Percentiles rank a stretch among this genome's conserved stretches.
These are phyloP conservation scores for Drosophila lacteicornis DNA, from an alignment of 1,140 invertebrate species.

Conservation along the genomic window DNA sequence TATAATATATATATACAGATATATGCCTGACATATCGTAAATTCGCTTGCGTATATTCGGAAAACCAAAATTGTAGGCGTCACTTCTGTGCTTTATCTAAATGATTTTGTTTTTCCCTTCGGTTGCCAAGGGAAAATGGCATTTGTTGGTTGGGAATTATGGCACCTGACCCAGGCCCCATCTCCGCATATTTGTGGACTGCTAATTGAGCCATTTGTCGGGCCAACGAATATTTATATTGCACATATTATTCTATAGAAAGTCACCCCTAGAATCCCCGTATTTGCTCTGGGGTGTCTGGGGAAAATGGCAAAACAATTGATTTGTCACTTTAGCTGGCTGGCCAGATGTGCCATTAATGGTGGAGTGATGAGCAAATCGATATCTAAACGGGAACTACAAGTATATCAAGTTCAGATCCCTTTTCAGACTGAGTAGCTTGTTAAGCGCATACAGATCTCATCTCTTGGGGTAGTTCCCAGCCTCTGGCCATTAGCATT, in stretches of 20 bases:
- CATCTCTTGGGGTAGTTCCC: background rate
- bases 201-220: constrained; percentile 65
- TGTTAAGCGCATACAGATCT: background rate
- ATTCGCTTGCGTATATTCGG: constrained; percentile 46
- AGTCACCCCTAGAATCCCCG: constrained; percentile 2
- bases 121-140: constrained; percentile 31
- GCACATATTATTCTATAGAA: constrained; percentile 21
- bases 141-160: constrained; percentile 46
- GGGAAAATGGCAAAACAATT: constrained; percentile 6
- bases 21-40: constrained; percentile 15
- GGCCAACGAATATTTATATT: constrained; percentile 29
- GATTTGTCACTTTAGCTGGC: constrained; percentile 21
- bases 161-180: constrained; percentile 54
- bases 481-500: constrained; percentile 5
- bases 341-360: constrained; percentile 23
- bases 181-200: constrained; percentile 30
- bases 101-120: constrained; percentile 48
- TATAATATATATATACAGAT: constrained; percentile 9
- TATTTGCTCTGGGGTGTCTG: background rate
- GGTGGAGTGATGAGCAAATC: background rate
- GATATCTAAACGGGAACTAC: background rate
- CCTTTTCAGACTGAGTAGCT: background rate
- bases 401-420: background rate
- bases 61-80: constrained; percentile 64
- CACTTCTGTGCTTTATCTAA: constrained; percentile 55